Conservation (phyloP, 2,797 vertebrate genomes). For the Tragopan temminckii region DNA sequence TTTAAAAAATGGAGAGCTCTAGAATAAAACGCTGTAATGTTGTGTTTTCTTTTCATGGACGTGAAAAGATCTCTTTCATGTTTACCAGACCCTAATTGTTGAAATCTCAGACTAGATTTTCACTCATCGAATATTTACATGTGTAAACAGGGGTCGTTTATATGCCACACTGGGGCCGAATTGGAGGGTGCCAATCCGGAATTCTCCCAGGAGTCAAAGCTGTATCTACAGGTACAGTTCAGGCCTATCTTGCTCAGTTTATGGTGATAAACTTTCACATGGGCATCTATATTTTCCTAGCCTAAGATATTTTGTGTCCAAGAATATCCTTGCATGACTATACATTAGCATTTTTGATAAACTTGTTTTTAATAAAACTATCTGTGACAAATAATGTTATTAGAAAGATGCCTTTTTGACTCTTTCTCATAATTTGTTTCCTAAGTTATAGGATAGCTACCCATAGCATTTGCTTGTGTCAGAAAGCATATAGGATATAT, state of each 20-base stretch:
- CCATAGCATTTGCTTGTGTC: not conserved
- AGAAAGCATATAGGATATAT: not conserved
- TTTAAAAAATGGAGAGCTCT: not conserved
- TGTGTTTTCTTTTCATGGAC: not conserved
- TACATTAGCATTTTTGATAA: not conserved
- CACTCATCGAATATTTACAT: slow-evolving; percentile 76
- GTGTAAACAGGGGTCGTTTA: slow-evolving; percentile 92
- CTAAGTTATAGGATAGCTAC: not conserved
- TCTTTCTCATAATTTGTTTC: not conserved
- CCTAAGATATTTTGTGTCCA: not conserved
- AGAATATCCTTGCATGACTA: not conserved
- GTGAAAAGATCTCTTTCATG: not conserved
- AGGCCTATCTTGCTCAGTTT: slow-evolving; percentile 24
- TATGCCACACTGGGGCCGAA: slow-evolving; percentile 97
- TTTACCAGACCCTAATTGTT: slow-evolving; percentile 4
- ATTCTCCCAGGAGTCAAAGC: slow-evolving; percentile 91
- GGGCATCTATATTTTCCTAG: not conserved
- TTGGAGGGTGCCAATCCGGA: slow-evolving; percentile 93
- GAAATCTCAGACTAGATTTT: slow-evolving; percentile 17
- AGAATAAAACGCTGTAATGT: not conserved
- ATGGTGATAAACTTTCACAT: slow-evolving; percentile 9
- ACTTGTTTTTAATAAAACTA: not conserved
- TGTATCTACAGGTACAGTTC: slow-evolving; percentile 92
- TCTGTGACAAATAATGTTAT: not conserved
- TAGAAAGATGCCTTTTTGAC: not conserved